Base-by-base conservation (phyloP, 1,140 invertebrate species). In the Chelonus insularis region DNA sequence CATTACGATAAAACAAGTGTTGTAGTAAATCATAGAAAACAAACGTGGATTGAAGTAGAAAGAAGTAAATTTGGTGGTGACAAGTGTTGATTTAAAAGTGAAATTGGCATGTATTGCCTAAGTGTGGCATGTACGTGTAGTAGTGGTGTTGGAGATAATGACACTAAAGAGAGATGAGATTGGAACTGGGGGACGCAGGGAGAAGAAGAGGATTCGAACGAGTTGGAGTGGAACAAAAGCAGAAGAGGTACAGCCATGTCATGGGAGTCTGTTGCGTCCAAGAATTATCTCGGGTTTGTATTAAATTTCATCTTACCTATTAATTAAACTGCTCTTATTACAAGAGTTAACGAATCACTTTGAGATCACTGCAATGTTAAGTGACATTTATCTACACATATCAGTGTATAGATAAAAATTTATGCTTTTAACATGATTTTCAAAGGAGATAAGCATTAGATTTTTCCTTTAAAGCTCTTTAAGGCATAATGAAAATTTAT, bases 191-290 rank as follows among this genome's bases (percentile, higher is more conserved):
- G 65, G 50, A 57, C 63, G 37, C 59, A 54, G 56, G 55, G 50
- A 73, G 66, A 57, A 71, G 71, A 67, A 64, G 67, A 56, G 64
- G 54, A 63, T 69, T 65, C 60, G 63, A 60, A 55, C 63, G 57
- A 59, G 60, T 51, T 23, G 43, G 58, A 14, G 58, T 54, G 52
- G 57, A 48, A 41, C 60, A 55, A 36, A 41, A 59, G 55, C 36
- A 60, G 61, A 63, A 68, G 63, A 56, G 63, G 50, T 55, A 72
- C 74, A 70, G 77, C 72, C 76, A 82, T 83, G 81, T 83, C 81
- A 74, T 83, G 80, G 81, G 81, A 83, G 71, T 83, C 81, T 54
- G 80, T 82, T 68, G 77, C 78, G 57, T 81, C 81, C 37, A 80
- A 78, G 69, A 78, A 82, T 71, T 82, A 76, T 63, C 72, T 81